Evolutionary conservation across 2,797 vertebrate species (phyloP).

Genomic region (Morelia viridis): DNA sequence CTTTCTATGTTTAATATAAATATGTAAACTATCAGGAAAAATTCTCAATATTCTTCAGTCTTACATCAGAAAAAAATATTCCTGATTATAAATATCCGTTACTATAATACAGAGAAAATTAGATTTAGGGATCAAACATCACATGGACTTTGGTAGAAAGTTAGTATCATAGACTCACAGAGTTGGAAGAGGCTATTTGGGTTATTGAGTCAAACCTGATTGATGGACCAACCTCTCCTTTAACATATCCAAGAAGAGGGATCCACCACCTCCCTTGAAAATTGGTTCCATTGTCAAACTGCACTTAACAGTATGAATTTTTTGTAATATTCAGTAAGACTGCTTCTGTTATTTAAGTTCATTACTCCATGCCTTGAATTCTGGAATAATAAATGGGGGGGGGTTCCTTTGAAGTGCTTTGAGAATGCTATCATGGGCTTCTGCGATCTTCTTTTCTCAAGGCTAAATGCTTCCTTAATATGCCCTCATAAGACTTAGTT

Average conservation of each 20-base stretch:
- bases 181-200: not conserved
- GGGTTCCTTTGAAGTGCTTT: not conserved
- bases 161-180: not conserved
- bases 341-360: not conserved
- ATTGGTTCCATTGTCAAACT: not conserved
- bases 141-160: not conserved
- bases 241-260: not conserved
- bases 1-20: not conserved
- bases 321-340: not conserved
- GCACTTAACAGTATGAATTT: not conserved
- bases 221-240: not conserved
- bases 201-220: not conserved
- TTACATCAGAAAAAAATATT: not conserved
- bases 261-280: not conserved
- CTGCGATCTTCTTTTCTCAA: not conserved
- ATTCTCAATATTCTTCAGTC: not conserved
- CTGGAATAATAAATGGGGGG: not conserved
- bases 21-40: not conserved
- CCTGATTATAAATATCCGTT: not conserved
- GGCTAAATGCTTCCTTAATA: not conserved
- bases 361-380: not conserved
- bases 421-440: not conserved
- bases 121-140: not conserved
- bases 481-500: not conserved
- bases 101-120: not conserved